phyloP scores from a whole-genome alignment of 1,140 invertebrate genomes.

The Trichonephila clavipes region DNA sequence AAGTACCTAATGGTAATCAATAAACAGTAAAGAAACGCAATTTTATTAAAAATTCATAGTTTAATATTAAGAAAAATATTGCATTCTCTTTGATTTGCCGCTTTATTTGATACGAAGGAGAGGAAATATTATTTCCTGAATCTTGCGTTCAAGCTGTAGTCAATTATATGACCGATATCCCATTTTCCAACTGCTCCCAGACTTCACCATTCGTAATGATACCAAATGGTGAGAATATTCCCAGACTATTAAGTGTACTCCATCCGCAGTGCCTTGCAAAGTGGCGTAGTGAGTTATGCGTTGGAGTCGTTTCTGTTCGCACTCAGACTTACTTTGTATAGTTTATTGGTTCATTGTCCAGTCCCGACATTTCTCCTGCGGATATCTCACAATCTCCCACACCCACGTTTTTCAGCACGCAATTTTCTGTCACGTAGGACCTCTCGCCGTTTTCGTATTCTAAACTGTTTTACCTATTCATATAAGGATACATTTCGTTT shows the following conservation, averaged over 20 bases:
- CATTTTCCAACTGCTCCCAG: neutral
- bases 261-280: neutral
- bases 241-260: neutral
- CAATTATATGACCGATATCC: too few relatives aligned
- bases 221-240: neutral
- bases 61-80: too few relatives aligned
- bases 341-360: constrained; percentile 22
- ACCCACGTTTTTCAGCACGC: neutral
- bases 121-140: too few relatives aligned
- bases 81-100: too few relatives aligned
- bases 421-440: constrained; percentile 1
- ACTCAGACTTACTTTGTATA: neutral
- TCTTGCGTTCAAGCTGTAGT: too few relatives aligned
- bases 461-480: too few relatives aligned
- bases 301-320: neutral
- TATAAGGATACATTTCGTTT: too few relatives aligned
- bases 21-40: too few relatives aligned
- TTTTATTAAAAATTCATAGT: too few relatives aligned
- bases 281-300: neutral
- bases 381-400: neutral
- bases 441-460: too few relatives aligned
- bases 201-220: neutral
- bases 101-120: too few relatives aligned
- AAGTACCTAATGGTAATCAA: too few relatives aligned
- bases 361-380: neutral